Conservation (phyloP, 2,113 vertebrate genomes). For the Helogale parvula region DNA sequence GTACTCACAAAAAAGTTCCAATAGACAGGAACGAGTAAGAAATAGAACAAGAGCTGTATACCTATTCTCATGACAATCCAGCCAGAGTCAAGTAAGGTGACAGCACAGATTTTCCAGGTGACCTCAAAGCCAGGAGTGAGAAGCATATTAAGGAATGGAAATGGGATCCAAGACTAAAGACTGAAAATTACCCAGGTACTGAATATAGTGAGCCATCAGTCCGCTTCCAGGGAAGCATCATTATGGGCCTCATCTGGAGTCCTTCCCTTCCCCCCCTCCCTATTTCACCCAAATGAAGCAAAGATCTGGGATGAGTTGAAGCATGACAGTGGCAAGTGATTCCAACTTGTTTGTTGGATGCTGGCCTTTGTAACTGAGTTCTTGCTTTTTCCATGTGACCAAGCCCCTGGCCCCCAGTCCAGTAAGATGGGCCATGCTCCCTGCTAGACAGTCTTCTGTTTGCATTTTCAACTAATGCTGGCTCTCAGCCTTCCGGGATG, state of each 20-base stretch:
- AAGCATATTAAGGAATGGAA: constrained; percentile 1
- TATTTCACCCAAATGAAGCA: neutral
- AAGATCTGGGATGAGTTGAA: neutral
- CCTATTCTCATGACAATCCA: neutral
- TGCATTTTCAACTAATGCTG: neutral
- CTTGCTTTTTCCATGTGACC: neutral
- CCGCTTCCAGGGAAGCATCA: neutral
- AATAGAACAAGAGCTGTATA: neutral
- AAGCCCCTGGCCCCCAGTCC: neutral
- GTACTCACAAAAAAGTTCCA: neutral
- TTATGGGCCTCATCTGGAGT: neutral
- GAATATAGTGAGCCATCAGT: neutral
- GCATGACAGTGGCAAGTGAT: neutral
- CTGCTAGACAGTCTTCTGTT: neutral
- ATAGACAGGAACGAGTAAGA: neutral
- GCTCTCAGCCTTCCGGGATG: neutral
- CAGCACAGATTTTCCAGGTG: neutral
- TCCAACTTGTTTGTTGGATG: neutral
- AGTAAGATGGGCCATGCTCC: neutral
- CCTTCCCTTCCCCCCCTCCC: neutral
- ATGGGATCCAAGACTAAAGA: neutral
- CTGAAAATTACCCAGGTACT: neutral
- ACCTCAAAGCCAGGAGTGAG: neutral
- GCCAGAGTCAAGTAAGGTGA: neutral
- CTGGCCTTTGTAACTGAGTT: neutral